Conservation (phyloP, 2,113 vertebrate genomes). For the Amphiprion percula region DNA sequence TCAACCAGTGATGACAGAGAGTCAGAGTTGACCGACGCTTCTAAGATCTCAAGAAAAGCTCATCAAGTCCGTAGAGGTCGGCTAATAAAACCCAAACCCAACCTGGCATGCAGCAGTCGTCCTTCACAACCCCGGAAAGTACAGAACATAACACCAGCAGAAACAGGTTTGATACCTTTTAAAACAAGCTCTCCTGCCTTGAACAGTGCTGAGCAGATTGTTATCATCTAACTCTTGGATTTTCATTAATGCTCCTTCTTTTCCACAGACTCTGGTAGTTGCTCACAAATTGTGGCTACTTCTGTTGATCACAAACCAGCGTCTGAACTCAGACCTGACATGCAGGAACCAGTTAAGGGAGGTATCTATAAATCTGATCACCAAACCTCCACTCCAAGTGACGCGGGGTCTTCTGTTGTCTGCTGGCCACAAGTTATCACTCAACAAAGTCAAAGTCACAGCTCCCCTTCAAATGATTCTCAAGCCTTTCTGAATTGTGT, state of each 20-base stretch:
- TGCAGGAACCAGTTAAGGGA: conserved; percentile 28
- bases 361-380: neutral
- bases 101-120: conserved; percentile 39
- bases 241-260: neutral
- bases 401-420: neutral
- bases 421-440: neutral
- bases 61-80: conserved; percentile 50
- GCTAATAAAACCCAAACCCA: conserved; percentile 76
- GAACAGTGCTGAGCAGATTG: neutral
- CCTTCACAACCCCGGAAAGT: conserved; percentile 8
- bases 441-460: neutral
- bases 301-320: neutral
- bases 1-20: conserved; percentile 33
- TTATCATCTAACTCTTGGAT: neutral
- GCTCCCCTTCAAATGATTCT: neutral
- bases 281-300: neutral
- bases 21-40: neutral
- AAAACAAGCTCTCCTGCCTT: neutral
- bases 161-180: conserved; percentile 42
- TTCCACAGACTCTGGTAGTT: conserved; percentile 8
- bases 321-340: neutral
- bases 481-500: neutral
- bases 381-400: neutral
- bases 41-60: conserved; percentile 26
- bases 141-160: neutral